phyloP scores from a whole-genome alignment of 1,140 invertebrate species.

The Drosophila mojavensis region DNA sequence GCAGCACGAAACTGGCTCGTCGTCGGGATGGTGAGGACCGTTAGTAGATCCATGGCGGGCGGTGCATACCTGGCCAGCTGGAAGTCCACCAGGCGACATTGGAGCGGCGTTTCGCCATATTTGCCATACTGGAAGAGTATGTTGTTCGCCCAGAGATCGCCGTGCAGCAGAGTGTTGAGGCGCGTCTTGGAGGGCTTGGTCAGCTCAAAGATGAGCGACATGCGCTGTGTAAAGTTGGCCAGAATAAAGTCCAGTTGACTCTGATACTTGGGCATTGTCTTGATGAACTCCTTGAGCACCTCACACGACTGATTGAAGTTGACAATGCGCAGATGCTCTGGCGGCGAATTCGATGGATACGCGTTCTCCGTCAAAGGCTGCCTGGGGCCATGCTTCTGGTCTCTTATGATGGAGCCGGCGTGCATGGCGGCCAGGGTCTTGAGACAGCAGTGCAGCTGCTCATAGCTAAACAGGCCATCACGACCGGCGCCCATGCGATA shows the following conservation, averaged over 20 bases:
- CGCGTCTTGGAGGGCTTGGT: slow-evolving; percentile 84
- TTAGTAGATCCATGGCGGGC: slow-evolving; percentile 85
- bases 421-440: slow-evolving; percentile 86
- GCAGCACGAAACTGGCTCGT: slow-evolving; percentile 83
- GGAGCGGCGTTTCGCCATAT: slow-evolving; percentile 71
- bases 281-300: slow-evolving; percentile 84
- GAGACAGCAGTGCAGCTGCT: slow-evolving; percentile 85
- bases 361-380: slow-evolving; percentile 85
- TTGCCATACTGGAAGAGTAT: slow-evolving; percentile 86
- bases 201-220: slow-evolving; percentile 83
- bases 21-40: slow-evolving; percentile 85
- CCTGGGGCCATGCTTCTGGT: slow-evolving; percentile 82
- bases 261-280: slow-evolving; percentile 73
- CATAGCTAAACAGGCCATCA: slow-evolving; percentile 83
- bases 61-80: slow-evolving; percentile 86
- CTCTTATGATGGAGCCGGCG: slow-evolving; percentile 85
- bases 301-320: slow-evolving; percentile 84
- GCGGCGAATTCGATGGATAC: slow-evolving; percentile 75
- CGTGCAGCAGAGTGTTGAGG: slow-evolving; percentile 86
- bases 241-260: slow-evolving; percentile 70
- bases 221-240: slow-evolving; percentile 76
- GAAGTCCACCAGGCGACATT: slow-evolving; percentile 87
- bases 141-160: slow-evolving; percentile 88
- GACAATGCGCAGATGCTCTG: slow-evolving; percentile 68
- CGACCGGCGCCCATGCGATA: slow-evolving; percentile 79